Conservation (phyloP, 1,140 invertebrate genomes). For the Steinernema feltiae region DNA sequence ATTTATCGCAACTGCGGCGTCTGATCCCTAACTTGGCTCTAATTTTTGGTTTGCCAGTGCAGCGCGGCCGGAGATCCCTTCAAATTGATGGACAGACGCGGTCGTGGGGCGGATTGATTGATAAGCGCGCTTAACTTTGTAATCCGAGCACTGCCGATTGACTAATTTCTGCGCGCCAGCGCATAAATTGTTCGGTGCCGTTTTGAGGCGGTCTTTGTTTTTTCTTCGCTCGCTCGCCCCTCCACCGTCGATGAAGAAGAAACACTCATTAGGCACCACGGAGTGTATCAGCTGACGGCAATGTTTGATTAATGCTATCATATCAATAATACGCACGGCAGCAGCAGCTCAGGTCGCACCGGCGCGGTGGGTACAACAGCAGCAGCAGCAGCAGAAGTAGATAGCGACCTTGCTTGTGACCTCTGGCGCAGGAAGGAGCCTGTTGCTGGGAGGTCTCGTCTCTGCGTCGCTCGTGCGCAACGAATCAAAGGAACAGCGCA, state of each 20-base stretch:
- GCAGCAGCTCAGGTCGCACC: neutral
- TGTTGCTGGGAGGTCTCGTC: neutral
- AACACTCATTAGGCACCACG: neutral
- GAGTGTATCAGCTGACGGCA: neutral
- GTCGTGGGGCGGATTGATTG: neutral
- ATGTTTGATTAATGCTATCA: slow-evolving; percentile 12
- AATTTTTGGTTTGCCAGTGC: neutral
- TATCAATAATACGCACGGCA: slow-evolving; percentile 2
- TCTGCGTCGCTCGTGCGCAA: neutral
- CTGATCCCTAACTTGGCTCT: neutral
- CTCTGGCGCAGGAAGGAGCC: too few relatives aligned
- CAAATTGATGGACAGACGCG: neutral
- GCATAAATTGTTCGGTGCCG: slow-evolving; percentile 3
- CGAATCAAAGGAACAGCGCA: neutral
- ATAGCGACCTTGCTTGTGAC: neutral
- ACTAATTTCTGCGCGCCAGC: neutral
- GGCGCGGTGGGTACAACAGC: neutral
- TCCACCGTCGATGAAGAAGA: neutral
- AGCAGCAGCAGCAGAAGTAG: neutral
- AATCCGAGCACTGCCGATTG: neutral
- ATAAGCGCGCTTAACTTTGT: slow-evolving; percentile 7
- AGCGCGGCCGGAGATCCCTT: too few relatives aligned
- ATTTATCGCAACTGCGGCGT: neutral
- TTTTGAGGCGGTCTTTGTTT: slow-evolving; percentile 4
- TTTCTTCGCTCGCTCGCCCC: neutral